phyloP scores from a whole-genome alignment of 2,113 vertebrate genomes.

The Mormyrus lacerda region DNA sequence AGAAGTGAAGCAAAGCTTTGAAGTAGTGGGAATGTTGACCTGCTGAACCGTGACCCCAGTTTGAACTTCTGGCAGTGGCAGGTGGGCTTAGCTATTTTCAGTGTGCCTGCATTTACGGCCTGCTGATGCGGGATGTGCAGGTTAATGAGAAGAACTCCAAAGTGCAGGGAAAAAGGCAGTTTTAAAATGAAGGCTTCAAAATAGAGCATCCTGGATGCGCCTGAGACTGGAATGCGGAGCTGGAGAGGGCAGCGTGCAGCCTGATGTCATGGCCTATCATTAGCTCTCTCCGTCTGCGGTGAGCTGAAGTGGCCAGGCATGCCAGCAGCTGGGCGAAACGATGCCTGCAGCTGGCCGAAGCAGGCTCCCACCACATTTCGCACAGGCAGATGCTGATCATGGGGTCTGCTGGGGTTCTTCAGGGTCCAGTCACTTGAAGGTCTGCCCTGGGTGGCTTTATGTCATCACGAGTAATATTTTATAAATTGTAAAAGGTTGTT shows the following conservation, averaged over 20 bases:
- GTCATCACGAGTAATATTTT: background rate
- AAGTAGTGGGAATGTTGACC: background rate
- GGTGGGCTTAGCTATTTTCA: background rate
- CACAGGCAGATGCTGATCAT: background rate
- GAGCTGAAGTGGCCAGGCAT: background rate
- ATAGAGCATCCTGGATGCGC: background rate
- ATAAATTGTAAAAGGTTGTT: background rate
- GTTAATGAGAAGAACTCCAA: background rate
- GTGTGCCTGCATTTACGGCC: background rate
- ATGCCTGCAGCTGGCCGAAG: background rate
- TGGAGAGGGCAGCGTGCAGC: background rate
- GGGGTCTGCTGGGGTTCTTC: background rate
- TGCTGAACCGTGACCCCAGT: background rate
- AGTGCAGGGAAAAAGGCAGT: too few relatives aligned
- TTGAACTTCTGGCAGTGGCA: background rate
- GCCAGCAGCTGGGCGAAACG: background rate
- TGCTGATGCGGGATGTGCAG: background rate
- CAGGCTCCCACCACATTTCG: background rate
- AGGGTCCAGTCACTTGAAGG: background rate
- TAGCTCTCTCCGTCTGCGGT: background rate
- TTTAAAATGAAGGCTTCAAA: background rate
- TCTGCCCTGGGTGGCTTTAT: background rate
- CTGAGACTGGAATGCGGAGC: background rate
- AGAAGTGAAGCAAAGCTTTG: background rate
- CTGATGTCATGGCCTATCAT: background rate